Percentiles rank a stretch among this genome's conserved stretches.
phyloP scores from a whole-genome alignment of 37 sponge, comb jelly and placozoan genomes.

The Chondrosia reniformis region DNA sequence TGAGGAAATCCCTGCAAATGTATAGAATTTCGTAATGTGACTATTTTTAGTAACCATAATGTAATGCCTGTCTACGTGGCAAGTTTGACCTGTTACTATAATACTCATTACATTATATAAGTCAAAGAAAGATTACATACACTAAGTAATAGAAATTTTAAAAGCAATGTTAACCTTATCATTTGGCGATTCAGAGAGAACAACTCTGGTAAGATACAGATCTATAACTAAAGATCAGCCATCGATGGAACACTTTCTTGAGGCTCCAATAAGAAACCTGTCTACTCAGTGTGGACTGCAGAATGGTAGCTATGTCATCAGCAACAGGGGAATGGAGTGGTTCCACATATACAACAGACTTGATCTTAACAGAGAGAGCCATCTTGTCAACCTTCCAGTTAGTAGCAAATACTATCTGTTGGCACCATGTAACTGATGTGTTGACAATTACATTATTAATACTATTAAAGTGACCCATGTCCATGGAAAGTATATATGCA shows the following conservation, averaged over 20 bases:
- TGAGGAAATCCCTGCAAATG: background rate
- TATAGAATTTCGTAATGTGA: background rate
- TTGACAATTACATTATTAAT: too few relatives aligned
- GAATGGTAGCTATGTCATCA: conserved; percentile 15
- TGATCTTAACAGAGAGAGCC: background rate
- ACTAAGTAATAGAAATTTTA: background rate
- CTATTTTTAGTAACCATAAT: background rate
- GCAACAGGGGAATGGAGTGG: conserved; percentile 19
- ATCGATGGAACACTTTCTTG: background rate
- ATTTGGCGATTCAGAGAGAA: background rate
- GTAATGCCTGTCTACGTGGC: conserved; percentile 1
- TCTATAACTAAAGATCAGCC: background rate
- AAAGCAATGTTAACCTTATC: background rate
- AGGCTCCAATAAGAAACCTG: background rate
- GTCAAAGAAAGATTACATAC: background rate
- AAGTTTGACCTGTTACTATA: background rate
- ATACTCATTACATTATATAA: background rate
- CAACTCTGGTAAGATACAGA: conserved; percentile 6
- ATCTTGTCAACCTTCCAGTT: background rate
- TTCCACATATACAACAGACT: background rate
- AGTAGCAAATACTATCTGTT: too few relatives aligned
- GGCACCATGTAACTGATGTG: too few relatives aligned
- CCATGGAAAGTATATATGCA: too few relatives aligned
- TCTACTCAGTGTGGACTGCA: background rate
- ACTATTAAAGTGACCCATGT: too few relatives aligned